phyloP scores from a whole-genome alignment of 2,113 vertebrate species.

The Hippopotamus amphibius region DNA sequence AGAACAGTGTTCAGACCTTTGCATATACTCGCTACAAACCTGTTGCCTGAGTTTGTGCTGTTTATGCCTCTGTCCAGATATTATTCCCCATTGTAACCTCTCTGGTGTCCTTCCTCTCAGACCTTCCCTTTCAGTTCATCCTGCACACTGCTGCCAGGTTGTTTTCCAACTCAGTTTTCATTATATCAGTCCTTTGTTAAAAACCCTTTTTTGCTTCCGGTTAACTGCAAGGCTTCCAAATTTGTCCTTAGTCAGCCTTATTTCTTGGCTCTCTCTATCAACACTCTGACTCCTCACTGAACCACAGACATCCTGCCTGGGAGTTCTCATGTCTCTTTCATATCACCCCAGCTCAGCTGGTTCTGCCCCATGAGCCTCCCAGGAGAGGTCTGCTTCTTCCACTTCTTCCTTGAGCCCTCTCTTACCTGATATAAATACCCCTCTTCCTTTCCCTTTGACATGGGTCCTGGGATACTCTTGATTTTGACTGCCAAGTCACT shows the following conservation, averaged over 20 bases:
- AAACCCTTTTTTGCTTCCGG: not conserved
- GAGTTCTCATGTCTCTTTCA: not conserved
- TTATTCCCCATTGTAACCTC: not conserved
- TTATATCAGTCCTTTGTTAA: not conserved
- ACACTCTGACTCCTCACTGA: not conserved
- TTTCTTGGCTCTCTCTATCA: not conserved
- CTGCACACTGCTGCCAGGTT: not conserved
- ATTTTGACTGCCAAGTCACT: not conserved
- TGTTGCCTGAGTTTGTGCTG: not conserved
- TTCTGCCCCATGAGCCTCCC: not conserved
- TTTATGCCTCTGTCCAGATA: not conserved
- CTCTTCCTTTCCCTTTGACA: not conserved
- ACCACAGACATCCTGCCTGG: not conserved
- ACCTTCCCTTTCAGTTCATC: not conserved
- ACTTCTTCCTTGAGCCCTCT: not conserved
- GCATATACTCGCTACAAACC: not conserved
- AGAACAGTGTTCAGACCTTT: not conserved
- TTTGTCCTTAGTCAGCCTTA: not conserved
- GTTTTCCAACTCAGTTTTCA: not conserved
- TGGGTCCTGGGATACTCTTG: not conserved
- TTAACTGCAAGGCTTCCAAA: not conserved
- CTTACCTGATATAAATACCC: not conserved
- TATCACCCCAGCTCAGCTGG: not conserved
- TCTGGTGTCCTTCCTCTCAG: not conserved
- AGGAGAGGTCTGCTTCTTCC: not conserved